A percentile compares a stretch with the other conserved stretches of the same genome.
Evolutionary conservation across 2,113 vertebrate species (phyloP).

Genomic region (Stictonetta naevosa): DNA sequence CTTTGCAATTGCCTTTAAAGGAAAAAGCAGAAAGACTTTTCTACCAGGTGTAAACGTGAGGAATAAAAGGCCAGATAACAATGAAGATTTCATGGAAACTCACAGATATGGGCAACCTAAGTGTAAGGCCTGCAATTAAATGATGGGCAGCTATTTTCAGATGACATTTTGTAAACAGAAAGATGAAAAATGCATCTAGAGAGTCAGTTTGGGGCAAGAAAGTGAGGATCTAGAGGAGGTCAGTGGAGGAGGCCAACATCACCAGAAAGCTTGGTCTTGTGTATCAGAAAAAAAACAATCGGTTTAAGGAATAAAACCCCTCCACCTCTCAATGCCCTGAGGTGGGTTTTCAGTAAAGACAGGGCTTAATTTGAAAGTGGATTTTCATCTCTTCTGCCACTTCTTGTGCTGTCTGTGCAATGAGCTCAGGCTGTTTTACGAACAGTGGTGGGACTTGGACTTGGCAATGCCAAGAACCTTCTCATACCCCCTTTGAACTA

Average conservation of each 20-base stretch:
- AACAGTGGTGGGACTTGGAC: neutral
- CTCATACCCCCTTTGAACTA: neutral
- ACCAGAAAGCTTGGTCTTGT: neutral
- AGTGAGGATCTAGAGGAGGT: neutral
- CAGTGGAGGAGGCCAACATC: neutral
- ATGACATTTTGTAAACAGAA: neutral
- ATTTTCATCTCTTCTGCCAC: neutral
- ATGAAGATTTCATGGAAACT: conserved; percentile 45
- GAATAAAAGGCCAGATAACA: conserved; percentile 45
- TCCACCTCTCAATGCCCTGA: neutral
- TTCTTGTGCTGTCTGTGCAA: neutral
- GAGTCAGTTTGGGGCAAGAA: neutral
- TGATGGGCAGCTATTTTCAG: conserved; percentile 14
- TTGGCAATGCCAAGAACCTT: neutral
- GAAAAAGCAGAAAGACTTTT: neutral
- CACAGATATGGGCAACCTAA: neutral
- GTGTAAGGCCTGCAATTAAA: conserved; percentile 17
- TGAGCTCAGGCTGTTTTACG: neutral
- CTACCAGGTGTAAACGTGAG: neutral
- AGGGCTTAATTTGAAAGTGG: neutral
- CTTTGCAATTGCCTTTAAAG: conserved; percentile 34
- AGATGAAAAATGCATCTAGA: neutral
- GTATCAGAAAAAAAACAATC: neutral
- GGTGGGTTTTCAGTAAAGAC: neutral
- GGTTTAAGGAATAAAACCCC: neutral